Base-by-base conservation (phyloP, 1,140 invertebrate species). In the Elysia chlorotica region DNA sequence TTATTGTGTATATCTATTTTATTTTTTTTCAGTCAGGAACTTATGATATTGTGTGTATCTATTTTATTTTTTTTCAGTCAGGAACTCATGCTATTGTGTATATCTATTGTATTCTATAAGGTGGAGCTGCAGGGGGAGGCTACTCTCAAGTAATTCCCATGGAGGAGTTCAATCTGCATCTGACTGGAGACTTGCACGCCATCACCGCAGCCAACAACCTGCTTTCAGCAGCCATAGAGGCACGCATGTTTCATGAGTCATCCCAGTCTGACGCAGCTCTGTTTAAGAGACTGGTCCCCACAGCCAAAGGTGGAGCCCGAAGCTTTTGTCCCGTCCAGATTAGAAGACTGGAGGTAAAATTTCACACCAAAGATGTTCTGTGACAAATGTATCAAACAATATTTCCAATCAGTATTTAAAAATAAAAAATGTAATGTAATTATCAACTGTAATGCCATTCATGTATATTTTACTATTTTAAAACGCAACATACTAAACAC, bases 161-260 rank as follows among this genome's bases (percentile, higher is more conserved):
- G 98, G 97, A 99, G 88, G 98, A 99, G 81, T 99, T 99, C 86
- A 99, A 99, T 89, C 91, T 99, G 14, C 98, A 99, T 88, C 89
- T 99, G 61, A 99, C 98, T 6, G 98, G 97, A 23, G 98, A 99
- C 84, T 99, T 99, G 77, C 98, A 99, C 87, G 98, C 98, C 0
- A 94, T 99, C 3, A 94, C 95, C 0, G 97, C 96, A 3, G 98
- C 98, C 6, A 99, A 99, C 88, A 99, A 99, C 89, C 89, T 99
- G 5, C 87, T 99, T 0, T 96, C 98, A 25, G 97, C 91, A 28
- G 90, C 90, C 68, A 89, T 92, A 74, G 97, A 99, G 87, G 93
- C 97, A 1, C 90, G 97, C 81, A 96, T 97, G 80, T 99, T 99
- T 88, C 98, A 99, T 86, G 98, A 99, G 87, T 88, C 92, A 0